phyloP scores from a whole-genome alignment of 1,140 invertebrate genomes.

The Drosophila sulfurigaster region DNA sequence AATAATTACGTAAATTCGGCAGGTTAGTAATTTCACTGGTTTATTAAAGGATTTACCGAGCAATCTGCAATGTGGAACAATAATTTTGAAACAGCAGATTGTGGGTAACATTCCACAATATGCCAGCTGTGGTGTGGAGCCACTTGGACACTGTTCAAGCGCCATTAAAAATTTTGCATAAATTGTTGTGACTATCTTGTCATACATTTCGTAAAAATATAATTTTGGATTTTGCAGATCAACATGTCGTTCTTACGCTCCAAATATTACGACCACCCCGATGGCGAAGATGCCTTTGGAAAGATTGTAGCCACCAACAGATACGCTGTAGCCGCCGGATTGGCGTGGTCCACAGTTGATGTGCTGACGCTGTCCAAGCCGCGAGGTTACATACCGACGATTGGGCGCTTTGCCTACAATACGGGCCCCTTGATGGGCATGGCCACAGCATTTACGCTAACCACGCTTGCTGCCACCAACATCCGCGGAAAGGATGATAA shows the following conservation, averaged over 20 bases:
- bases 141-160: neutral
- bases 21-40: constrained; percentile 68
- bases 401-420: constrained; percentile 86
- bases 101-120: neutral
- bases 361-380: constrained; percentile 87
- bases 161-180: neutral
- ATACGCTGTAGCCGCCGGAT: constrained; percentile 85
- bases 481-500: constrained; percentile 88
- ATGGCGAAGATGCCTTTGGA: constrained; percentile 88
- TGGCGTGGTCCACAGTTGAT: constrained; percentile 86
- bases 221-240: constrained; percentile 19
- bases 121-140: neutral
- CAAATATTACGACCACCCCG: constrained; percentile 89
- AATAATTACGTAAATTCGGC: constrained; percentile 80
- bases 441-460: constrained; percentile 88
- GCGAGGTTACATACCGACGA: constrained; percentile 85
- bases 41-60: constrained; percentile 15
- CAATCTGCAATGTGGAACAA: neutral
- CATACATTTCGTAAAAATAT: neutral
- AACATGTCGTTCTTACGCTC: constrained; percentile 77
- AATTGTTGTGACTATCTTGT: constrained; percentile 15
- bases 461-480: constrained; percentile 87
- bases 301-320: constrained; percentile 88
- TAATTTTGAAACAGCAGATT: neutral
- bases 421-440: constrained; percentile 88